A percentile compares a stretch with the other conserved stretches of the same genome.
These are phyloP conservation scores for Camponotus vicinus DNA, from an alignment of 1,140 invertebrate species.

Conservation along the genomic window DNA sequence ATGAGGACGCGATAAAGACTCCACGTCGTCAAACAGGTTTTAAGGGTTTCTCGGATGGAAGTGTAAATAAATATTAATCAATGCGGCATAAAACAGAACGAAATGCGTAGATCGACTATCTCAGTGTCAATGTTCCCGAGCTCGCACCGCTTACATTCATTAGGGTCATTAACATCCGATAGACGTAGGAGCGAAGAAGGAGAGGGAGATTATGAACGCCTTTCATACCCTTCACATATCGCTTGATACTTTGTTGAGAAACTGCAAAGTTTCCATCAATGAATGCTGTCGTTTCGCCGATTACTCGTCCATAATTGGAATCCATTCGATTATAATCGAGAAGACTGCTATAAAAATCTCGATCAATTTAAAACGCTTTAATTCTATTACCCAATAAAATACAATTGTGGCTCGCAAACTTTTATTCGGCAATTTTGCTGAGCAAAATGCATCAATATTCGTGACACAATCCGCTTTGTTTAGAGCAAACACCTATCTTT, in stretches of 20 bases:
- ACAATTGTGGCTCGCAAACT: background rate
- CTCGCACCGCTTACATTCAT: conserved; percentile 83
- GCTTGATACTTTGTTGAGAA: conserved; percentile 57
- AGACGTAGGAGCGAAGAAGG: conserved; percentile 70
- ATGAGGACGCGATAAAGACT: conserved; percentile 73
- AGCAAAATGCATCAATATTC: no score
- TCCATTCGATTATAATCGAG: background rate
- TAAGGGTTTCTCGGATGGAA: conserved; percentile 74
- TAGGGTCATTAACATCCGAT: conserved; percentile 85
- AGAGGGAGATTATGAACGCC: conserved; percentile 63
- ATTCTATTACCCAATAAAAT: conserved; percentile 6
- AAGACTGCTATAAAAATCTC: background rate
- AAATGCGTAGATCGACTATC: conserved; percentile 80
- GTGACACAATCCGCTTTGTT: no score
- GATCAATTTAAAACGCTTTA: background rate
- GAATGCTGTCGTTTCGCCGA: conserved; percentile 27
- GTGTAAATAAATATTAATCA: conserved; percentile 85
- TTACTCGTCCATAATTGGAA: background rate
- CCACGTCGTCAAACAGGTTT: conserved; percentile 83
- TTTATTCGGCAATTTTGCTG: background rate
- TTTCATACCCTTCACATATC: conserved; percentile 25
- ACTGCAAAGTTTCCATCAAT: background rate
- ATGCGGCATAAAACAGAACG: conserved; percentile 67
- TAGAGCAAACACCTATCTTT: background rate
- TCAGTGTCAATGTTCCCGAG: conserved; percentile 83